Evolutionary conservation across 35 echinoderm and acorn worm genomes (phyloP).

Genomic region (Stichopus chloronotus): DNA sequence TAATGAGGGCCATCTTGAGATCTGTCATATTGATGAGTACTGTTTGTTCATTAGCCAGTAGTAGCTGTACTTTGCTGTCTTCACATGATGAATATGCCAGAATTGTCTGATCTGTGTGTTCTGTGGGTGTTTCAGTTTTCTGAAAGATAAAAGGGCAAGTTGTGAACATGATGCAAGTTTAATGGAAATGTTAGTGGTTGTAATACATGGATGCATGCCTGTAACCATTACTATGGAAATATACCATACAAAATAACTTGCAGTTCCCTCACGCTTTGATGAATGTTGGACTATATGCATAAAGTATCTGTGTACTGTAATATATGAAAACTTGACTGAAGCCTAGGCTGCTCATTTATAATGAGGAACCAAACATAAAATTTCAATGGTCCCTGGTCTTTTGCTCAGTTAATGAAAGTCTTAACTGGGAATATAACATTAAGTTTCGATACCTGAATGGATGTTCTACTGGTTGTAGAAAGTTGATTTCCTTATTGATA

Average conservation of each 20-base stretch:
- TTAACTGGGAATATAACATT: not conserved
- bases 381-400: too few relatives aligned
- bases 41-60: not conserved
- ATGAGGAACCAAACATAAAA: not conserved
- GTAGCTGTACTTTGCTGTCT: not conserved
- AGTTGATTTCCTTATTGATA: not conserved
- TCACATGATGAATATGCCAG: not conserved
- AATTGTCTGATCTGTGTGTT: not conserved
- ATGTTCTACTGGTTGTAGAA: not conserved
- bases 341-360: not conserved
- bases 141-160: not conserved
- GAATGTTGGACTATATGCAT: not conserved
- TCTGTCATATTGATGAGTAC: not conserved
- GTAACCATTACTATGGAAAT: not conserved
- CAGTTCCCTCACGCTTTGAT: not conserved
- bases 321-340: not conserved
- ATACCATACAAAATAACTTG: not conserved
- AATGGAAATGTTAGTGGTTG: not conserved
- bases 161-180: conserved; percentile 7
- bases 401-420: not conserved
- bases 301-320: not conserved
- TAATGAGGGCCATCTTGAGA: not conserved
- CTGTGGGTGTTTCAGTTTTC: not conserved
- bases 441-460: not conserved
- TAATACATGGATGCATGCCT: not conserved